Evolutionary conservation across 2,797 vertebrate genomes (phyloP).

Genomic region (Platalea minor): DNA sequence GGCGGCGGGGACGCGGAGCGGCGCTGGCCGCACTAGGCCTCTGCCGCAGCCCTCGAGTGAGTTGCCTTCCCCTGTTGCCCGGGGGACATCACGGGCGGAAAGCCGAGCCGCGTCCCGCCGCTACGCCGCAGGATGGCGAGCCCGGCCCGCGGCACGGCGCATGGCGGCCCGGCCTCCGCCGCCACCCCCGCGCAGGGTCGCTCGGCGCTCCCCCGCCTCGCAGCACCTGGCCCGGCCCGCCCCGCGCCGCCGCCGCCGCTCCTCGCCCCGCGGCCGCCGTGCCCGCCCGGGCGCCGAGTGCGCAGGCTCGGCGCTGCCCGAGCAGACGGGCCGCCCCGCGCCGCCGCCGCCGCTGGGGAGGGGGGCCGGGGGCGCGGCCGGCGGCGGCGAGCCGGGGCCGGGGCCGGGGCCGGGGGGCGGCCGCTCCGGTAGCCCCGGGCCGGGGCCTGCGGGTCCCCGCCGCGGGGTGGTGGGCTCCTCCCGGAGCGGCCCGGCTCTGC

Average conservation of each 20-base stretch:
- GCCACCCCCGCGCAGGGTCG: not conserved
- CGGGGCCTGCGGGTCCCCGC: not conserved
- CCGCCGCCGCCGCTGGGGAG: not conserved
- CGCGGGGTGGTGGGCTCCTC: not conserved
- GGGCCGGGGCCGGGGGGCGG: not conserved
- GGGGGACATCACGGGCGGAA: conserved; percentile 82
- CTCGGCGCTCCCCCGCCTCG: not conserved
- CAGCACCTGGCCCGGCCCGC: conserved; percentile 72
- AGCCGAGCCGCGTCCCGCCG: conserved; percentile 36
- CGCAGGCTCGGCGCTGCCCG: conserved; percentile 62
- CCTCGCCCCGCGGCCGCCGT: conserved; percentile 68
- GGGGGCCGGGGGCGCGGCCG: not conserved
- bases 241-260: conserved; percentile 74
- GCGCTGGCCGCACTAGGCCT: conserved; percentile 84
- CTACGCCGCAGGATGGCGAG: conserved; percentile 47
- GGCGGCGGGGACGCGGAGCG: conserved; percentile 36
- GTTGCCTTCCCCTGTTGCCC: conserved; percentile 75
- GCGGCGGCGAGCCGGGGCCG: not conserved
- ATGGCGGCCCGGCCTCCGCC: conserved; percentile 59
- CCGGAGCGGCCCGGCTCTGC: not conserved
- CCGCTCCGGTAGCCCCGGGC: not conserved
- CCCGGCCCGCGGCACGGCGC: conserved; percentile 61
- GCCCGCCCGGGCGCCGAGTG: conserved; percentile 80
- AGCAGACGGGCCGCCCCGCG: conserved; percentile 54
- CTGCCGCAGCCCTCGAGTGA: conserved; percentile 81